Conservation (phyloP, 2,888 invertebrate species). For the Meteorus colon region DNA sequence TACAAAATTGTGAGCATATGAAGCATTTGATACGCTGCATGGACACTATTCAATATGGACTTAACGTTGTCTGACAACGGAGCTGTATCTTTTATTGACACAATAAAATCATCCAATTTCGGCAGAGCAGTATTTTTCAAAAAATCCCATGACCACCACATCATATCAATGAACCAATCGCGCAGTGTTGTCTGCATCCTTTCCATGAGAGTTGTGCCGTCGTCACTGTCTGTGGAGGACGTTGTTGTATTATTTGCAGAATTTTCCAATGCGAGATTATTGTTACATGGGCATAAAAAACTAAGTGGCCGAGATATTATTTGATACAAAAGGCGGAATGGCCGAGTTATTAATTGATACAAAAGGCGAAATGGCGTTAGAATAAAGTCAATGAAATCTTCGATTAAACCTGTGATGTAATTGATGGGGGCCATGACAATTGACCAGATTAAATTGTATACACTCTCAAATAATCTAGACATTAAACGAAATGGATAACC, state of each 20-base stretch:
- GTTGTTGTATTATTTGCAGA: background rate
- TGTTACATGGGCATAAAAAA: background rate
- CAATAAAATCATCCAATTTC: conserved; percentile 44
- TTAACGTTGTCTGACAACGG: conserved; percentile 43
- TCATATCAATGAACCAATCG: background rate
- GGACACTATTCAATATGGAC: conserved; percentile 35
- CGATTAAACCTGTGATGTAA: background rate
- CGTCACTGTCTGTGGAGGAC: too few species aligned
- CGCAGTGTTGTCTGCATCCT: too few species aligned
- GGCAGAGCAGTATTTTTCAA: conserved; percentile 49
- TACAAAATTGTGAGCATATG: conserved; percentile 46
- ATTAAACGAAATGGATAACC: conserved; percentile 10
- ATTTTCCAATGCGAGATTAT: background rate
- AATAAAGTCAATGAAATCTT: conserved; percentile 4
- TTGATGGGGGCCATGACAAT: background rate
- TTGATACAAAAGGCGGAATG: background rate
- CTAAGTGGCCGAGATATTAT: background rate
- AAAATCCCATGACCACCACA: background rate
- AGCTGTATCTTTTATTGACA: conserved; percentile 32
- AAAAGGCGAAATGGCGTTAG: background rate
- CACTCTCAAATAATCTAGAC: background rate
- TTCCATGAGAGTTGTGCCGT: too few species aligned
- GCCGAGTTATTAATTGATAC: background rate
- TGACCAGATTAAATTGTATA: background rate
- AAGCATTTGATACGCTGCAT: conserved; percentile 48